Percentiles rank a stretch among this genome's conserved stretches.
phyloP scores from a whole-genome alignment of 2,888 invertebrate species.

The Tetheella fluctuosa region DNA sequence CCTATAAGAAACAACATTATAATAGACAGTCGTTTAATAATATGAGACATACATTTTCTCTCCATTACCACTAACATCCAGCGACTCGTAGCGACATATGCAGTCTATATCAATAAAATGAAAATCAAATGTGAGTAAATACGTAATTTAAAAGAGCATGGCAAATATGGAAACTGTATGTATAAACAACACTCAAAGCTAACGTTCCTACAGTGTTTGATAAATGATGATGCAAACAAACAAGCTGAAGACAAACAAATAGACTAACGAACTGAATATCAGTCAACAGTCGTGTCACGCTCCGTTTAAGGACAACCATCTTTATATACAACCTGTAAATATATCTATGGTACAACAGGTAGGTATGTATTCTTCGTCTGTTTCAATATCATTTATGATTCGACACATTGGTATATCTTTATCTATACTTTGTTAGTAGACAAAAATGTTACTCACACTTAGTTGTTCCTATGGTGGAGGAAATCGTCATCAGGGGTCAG shows the following conservation, averaged over 20 bases:
- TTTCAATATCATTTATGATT: background rate
- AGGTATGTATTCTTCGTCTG: background rate
- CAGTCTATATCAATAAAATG: background rate
- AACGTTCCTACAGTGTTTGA: constrained; percentile 16
- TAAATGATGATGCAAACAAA: constrained; percentile 28
- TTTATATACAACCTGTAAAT: background rate
- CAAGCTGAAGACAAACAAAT: constrained; percentile 19
- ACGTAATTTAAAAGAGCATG: background rate
- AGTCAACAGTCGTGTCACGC: constrained; percentile 10
- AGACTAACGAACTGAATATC: constrained; percentile 34
- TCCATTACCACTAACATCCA: too few species aligned
- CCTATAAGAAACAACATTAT: too few species aligned
- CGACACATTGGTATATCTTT: background rate
- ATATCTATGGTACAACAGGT: background rate
- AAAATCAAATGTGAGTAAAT: background rate
- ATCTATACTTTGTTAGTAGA: too few species aligned
- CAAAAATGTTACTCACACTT: too few species aligned
- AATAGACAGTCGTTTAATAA: too few species aligned
- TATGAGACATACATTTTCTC: too few species aligned
- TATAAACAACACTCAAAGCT: constrained; percentile 5
- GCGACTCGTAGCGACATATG: background rate
- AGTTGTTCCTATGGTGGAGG: too few species aligned
- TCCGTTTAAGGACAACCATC: constrained; percentile 4
- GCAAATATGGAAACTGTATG: background rate
- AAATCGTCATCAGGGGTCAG: too few species aligned